A percentile compares a stretch with the other conserved stretches of the same genome.
Conservation (phyloP, 2,888 invertebrate species). For the Acrobasis repandana region DNA sequence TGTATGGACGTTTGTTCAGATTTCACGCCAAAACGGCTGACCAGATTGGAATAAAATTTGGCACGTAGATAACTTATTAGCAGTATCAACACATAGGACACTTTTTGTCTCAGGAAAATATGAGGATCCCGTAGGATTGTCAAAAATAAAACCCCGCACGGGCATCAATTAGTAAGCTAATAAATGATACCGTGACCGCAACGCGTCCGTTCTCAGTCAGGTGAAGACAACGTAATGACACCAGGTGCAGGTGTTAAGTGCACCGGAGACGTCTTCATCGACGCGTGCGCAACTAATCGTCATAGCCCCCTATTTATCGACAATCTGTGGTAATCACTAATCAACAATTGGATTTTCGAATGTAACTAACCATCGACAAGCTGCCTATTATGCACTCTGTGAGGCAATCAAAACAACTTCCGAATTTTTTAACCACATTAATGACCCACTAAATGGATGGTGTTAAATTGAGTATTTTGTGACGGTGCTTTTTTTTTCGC, state of each 20-base stretch:
- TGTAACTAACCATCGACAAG: constrained; percentile 39
- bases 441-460: constrained; percentile 57
- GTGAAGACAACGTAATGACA: constrained; percentile 44
- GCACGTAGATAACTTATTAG: too few relatives aligned
- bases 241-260: constrained; percentile 60
- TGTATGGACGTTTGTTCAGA: too few relatives aligned
- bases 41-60: too few relatives aligned
- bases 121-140: too few relatives aligned
- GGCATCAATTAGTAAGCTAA: too few relatives aligned
- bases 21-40: too few relatives aligned
- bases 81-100: too few relatives aligned
- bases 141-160: too few relatives aligned
- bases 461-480: constrained; percentile 68
- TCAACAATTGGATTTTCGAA: constrained; percentile 40
- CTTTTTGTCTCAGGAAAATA: too few relatives aligned
- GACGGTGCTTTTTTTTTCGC: constrained; percentile 46
- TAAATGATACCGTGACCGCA: constrained; percentile 31
- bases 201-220: constrained; percentile 52
- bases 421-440: constrained; percentile 49
- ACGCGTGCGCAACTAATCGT: constrained; percentile 71
- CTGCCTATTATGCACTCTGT: constrained; percentile 50
- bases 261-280: constrained; percentile 60
- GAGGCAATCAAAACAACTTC: constrained; percentile 59
- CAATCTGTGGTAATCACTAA: constrained; percentile 37
- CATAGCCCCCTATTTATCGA: constrained; percentile 50